Evolutionary conservation across 2,888 invertebrate genomes (phyloP).

Genomic region (Doris montereyensis): DNA sequence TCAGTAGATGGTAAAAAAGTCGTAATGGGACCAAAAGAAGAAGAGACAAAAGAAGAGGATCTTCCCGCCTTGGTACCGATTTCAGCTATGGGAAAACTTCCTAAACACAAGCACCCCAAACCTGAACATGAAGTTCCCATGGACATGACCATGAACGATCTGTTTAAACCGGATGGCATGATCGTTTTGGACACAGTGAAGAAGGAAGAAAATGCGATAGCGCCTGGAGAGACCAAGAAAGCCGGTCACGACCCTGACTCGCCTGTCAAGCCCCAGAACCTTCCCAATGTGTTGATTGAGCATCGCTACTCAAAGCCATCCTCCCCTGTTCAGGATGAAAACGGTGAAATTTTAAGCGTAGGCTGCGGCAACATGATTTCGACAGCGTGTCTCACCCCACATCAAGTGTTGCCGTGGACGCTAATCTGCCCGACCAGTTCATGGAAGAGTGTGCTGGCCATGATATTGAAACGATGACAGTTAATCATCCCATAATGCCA

Average conservation of each 20-base stretch:
- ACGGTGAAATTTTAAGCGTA: not conserved
- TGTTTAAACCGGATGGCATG: slow-evolving; percentile 63
- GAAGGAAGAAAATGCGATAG: slow-evolving; percentile 35
- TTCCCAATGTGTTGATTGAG: slow-evolving; percentile 36
- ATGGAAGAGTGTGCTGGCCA: slow-evolving; percentile 24
- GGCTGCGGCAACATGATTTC: slow-evolving; percentile 16
- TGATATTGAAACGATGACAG: not conserved
- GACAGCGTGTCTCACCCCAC: slow-evolving; percentile 33
- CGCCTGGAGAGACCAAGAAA: slow-evolving; percentile 24
- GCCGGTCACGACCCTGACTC: slow-evolving; percentile 87
- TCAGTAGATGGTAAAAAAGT: slow-evolving; percentile 20
- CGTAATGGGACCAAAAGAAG: not conserved
- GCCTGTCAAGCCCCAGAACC: slow-evolving; percentile 21
- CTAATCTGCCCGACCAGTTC: slow-evolving; percentile 39
- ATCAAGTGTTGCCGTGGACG: slow-evolving; percentile 23
- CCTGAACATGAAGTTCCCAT: slow-evolving; percentile 53
- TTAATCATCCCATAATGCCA: too few species aligned
- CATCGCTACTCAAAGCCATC: slow-evolving; percentile 36
- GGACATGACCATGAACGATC: slow-evolving; percentile 59
- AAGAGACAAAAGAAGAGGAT: not conserved
- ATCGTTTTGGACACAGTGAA: slow-evolving; percentile 43
- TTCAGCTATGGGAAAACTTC: slow-evolving; percentile 37
- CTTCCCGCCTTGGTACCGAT: not conserved
- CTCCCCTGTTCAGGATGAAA: too few species aligned
- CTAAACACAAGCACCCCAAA: slow-evolving; percentile 51